Evolutionary conservation across 2,113 vertebrate species (phyloP).

Genomic region (Pituophis catenifer): DNA sequence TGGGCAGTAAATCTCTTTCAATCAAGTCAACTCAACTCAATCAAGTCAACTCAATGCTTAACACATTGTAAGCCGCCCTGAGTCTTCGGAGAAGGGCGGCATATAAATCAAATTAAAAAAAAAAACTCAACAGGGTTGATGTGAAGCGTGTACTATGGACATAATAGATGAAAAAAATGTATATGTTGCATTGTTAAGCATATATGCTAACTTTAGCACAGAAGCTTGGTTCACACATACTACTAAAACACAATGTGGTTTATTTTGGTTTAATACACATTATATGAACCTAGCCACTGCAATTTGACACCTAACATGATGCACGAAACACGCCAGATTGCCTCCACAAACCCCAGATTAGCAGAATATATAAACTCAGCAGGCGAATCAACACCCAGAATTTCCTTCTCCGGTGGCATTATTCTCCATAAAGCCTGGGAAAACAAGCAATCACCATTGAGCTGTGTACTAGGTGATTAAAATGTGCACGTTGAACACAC

Average conservation of each 20-base stretch:
- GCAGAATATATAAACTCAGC: neutral
- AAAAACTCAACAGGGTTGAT: neutral
- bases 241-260: neutral
- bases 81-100: too few species aligned
- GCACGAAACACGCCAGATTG: neutral
- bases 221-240: neutral
- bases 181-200: neutral
- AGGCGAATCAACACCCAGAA: neutral
- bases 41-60: too few species aligned
- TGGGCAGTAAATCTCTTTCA: neutral
- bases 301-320: neutral
- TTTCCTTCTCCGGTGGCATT: neutral
- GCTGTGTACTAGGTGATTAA: neutral
- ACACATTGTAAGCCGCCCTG: too few species aligned
- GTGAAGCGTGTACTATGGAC: neutral
- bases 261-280: neutral
- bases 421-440: neutral
- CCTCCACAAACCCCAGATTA: neutral
- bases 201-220: neutral
- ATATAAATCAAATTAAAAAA: too few species aligned
- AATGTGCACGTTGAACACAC: neutral
- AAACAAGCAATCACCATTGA: neutral
- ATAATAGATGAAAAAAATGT: neutral
- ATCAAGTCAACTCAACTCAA: neutral
- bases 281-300: neutral